Evolutionary conservation across 2,797 vertebrate species (phyloP).

Genomic region (Phalanger gymnotis): DNA sequence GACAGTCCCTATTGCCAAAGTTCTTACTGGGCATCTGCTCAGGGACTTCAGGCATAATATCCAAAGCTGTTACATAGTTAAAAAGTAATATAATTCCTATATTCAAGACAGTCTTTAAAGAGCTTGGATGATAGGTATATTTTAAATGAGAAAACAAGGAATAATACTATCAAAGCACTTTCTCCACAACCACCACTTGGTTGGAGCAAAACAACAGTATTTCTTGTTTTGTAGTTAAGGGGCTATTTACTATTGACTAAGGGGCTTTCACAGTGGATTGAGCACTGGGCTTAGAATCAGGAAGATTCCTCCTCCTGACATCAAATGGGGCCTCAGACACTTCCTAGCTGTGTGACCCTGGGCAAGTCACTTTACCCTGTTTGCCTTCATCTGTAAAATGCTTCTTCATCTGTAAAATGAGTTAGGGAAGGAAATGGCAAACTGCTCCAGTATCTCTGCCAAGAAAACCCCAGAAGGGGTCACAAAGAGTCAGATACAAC

Average conservation of each 20-base stretch:
- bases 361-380: no score
- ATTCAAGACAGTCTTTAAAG: not conserved
- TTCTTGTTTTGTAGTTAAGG: not conserved
- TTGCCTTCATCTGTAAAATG: no score
- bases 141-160: not conserved
- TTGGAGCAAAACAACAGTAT: not conserved
- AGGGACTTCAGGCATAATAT: not conserved
- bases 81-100: not conserved
- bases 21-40: not conserved
- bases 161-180: not conserved
- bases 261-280: not conserved
- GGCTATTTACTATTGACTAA: not conserved
- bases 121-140: not conserved
- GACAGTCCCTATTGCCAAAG: not conserved
- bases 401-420: no score
- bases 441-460: no score
- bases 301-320: not conserved
- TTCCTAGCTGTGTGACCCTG: no score
- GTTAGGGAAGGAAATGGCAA: no score
- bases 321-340: not conserved
- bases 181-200: not conserved
- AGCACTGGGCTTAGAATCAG: not conserved
- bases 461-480: no score
- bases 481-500: no score
- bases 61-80: not conserved